Conservation (phyloP, 2,113 vertebrate genomes). For the Burhinus oedicnemus region DNA sequence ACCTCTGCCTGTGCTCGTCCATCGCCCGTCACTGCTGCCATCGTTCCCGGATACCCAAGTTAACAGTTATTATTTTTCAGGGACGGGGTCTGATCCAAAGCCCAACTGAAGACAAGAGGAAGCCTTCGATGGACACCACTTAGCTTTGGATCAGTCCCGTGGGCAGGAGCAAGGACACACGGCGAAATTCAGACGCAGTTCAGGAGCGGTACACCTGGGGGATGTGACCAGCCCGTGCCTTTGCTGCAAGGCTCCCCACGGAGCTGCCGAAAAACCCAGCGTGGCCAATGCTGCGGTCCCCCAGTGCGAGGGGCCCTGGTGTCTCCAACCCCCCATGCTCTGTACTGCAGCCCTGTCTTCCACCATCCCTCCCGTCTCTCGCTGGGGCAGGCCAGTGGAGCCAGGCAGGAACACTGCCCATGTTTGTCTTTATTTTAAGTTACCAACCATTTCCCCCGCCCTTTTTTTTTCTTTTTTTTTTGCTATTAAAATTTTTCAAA, state of each 20-base stretch:
- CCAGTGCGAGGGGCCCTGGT: accelerated
- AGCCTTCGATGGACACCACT: background rate
- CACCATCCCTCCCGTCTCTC: background rate
- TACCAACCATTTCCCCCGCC: conserved; percentile 22
- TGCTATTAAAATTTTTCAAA: conserved; percentile 41
- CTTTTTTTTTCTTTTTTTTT: background rate
- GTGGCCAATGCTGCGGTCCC: background rate
- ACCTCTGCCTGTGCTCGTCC: background rate
- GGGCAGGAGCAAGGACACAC: background rate
- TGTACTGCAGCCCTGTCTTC: background rate
- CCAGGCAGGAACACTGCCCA: background rate
- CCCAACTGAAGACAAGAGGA: background rate
- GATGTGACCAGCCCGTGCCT: accelerated
- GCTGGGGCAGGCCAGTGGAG: background rate
- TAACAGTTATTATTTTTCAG: background rate
- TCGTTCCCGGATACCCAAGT: background rate
- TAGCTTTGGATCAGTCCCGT: background rate
- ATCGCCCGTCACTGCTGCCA: background rate
- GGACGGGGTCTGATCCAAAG: background rate
- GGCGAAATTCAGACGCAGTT: background rate
- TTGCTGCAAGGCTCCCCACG: background rate
- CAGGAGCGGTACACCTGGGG: background rate
- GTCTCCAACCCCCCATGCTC: background rate
- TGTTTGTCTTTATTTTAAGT: conserved; percentile 31
- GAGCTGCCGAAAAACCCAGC: background rate